A percentile compares a stretch with the other conserved stretches of the same genome.
phyloP scores from a whole-genome alignment of 1,140 invertebrate genomes.

The Caerostris darwini region DNA sequence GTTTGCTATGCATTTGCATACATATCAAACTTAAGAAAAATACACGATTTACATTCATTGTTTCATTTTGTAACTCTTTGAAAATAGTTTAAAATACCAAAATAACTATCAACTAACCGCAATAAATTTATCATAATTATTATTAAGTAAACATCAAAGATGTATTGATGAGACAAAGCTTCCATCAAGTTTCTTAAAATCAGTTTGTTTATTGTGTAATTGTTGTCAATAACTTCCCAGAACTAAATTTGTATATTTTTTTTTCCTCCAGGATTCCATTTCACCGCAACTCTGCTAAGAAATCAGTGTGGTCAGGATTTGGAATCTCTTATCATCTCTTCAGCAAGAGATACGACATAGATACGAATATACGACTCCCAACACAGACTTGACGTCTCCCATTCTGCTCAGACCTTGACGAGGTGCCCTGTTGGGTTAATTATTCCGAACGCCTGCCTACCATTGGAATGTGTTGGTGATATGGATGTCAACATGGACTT shows the following conservation, averaged over 20 bases:
- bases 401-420: slow-evolving; percentile 34
- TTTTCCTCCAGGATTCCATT: background rate
- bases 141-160: background rate
- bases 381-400: background rate
- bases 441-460: slow-evolving; percentile 20
- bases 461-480: slow-evolving; percentile 35
- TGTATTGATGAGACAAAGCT: background rate
- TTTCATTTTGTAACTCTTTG: no score
- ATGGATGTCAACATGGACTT: slow-evolving; percentile 82
- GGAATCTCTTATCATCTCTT: background rate
- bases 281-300: background rate
- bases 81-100: no score
- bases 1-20: no score
- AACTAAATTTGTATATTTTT: background rate
- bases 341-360: background rate
- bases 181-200: no score
- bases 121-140: background rate
- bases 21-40: no score
- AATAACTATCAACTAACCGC: no score
- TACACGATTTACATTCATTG: no score
- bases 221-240: background rate
- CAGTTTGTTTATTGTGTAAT: background rate
- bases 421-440: slow-evolving; percentile 23
- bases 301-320: slow-evolving; percentile 17
- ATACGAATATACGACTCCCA: background rate